These are phyloP conservation scores for Epirrita christyi DNA, from an alignment of 2,888 invertebrate species.

Conservation along the genomic window DNA sequence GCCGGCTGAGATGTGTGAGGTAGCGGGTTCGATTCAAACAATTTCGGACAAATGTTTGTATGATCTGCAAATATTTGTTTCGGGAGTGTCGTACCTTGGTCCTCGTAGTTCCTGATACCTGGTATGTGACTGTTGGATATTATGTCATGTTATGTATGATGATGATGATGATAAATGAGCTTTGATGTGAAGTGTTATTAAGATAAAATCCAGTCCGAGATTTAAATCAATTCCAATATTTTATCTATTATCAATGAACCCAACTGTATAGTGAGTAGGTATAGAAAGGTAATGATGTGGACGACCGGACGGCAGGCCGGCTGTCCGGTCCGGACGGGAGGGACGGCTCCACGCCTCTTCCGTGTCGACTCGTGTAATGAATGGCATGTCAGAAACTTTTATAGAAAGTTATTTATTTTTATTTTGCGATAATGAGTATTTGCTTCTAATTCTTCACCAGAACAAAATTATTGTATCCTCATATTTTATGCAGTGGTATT, in stretches of 20 bases:
- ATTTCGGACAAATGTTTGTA: no score
- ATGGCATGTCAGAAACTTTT: conserved; percentile 47
- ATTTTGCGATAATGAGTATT: conserved; percentile 14
- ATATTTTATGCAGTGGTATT: no score
- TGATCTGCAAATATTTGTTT: no score
- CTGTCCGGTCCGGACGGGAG: conserved; percentile 14
- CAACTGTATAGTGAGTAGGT: not conserved
- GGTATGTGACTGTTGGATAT: no score
- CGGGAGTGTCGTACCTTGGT: no score
- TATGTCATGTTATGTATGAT: not conserved
- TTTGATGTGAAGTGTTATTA: not conserved
- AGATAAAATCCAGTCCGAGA: not conserved
- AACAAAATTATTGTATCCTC: not conserved
- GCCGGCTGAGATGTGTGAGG: no score
- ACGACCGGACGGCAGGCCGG: conserved; percentile 9
- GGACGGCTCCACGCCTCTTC: conserved; percentile 56
- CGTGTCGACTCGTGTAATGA: conserved; percentile 60
- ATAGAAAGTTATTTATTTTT: conserved; percentile 16
- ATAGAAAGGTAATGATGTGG: conserved; percentile 23
- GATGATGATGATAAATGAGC: no score
- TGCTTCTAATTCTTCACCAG: not conserved
- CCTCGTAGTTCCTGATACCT: no score
- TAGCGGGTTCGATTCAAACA: no score
- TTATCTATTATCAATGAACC: conserved; percentile 3
- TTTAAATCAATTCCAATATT: not conserved